Evolutionary conservation across 2,888 invertebrate species (phyloP).

Genomic region (Napeogenes sylphis): DNA sequence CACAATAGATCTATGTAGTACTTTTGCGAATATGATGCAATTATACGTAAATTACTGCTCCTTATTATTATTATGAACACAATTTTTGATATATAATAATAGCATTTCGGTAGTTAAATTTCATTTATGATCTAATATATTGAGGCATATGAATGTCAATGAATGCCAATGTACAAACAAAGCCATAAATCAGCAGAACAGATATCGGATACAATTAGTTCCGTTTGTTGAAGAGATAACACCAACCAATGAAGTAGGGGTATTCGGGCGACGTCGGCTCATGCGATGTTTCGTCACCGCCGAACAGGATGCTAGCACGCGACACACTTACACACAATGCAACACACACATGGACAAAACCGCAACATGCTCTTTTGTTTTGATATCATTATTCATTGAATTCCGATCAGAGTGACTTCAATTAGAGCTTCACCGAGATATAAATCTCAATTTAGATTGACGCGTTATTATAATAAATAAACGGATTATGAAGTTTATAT

Average conservation of each 20-base stretch:
- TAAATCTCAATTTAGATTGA: too few relatives aligned
- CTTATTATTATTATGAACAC: too few relatives aligned
- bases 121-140: too few relatives aligned
- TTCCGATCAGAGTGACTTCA: conserved; percentile 5
- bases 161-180: conserved; percentile 7
- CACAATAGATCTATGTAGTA: too few relatives aligned
- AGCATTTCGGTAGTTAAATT: too few relatives aligned
- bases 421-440: neutral
- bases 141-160: too few relatives aligned
- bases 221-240: conserved; percentile 64
- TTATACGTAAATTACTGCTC: too few relatives aligned
- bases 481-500: too few relatives aligned
- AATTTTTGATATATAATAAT: too few relatives aligned
- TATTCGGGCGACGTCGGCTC: conserved; percentile 61
- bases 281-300: conserved; percentile 65
- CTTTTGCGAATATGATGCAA: too few relatives aligned
- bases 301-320: conserved; percentile 70
- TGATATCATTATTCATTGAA: conserved; percentile 20
- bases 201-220: conserved; percentile 53
- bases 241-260: conserved; percentile 64
- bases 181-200: conserved; percentile 37
- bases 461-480: too few relatives aligned
- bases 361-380: conserved; percentile 23
- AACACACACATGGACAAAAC: conserved; percentile 16
- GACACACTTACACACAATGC: conserved; percentile 47